Base-by-base conservation (phyloP, 2,888 invertebrate genomes). In the Melolontha melolontha region DNA sequence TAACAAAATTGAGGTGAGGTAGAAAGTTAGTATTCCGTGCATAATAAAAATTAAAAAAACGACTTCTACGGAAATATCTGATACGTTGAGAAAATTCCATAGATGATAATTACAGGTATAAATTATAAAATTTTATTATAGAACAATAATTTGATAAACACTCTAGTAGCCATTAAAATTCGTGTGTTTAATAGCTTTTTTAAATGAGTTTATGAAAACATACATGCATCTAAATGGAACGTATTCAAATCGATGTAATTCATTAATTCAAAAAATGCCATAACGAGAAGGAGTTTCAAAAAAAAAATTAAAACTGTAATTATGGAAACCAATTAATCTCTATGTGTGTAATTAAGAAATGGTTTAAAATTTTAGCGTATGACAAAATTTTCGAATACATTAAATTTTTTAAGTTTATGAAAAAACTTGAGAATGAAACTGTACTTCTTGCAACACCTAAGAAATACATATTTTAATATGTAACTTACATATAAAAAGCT, bases 1-100 rank as follows among this genome's bases (percentile, higher is more conserved):
- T 29, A 16, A 41, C 47, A 44, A 50, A 59, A 57, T 27, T 17
- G 34, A 66, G 66, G 57, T 66, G 39, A 47, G 40, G 66, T 57
- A 66, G 57, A 66, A 66, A 66, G 16, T 6, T 42, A 34, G 7
- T 42, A 40, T 40, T 16, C 7, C 2, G 41, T 40, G 4, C 42
- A 14, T 27, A 52, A 12, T 52, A 27, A 27, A 52, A 52, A 52
- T 22, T 52, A 11, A 22, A 22, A 50, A 50, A 50, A 49, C 4
- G 34, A 34, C 11, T 49, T 49, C 10, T 49, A 4, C 4, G n/a
- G 22, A 16, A 27, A 27, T 5, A 50, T 11, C 50, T 17, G 27
- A 50, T 34, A 34, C 34, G 34, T 34, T 34, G 34, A 34, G 27
- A 22, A 11, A 50, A 50, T 55, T 55, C 55, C 40, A 55, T 12